phyloP scores from a whole-genome alignment of 2,888 invertebrate genomes.

The Cybosia mesomella region DNA sequence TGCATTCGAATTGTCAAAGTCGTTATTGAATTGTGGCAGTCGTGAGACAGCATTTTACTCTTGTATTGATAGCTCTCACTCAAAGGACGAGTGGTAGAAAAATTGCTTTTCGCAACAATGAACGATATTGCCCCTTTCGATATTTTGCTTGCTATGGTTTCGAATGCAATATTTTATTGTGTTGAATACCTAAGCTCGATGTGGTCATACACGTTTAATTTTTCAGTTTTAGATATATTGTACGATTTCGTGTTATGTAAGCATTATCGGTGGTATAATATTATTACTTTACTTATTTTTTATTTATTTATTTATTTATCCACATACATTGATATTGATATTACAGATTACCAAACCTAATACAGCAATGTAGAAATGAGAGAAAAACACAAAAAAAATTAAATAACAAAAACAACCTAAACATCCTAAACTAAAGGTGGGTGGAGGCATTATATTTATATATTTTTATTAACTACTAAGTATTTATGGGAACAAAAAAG shows the following conservation, averaged over 20 bases:
- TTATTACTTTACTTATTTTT: too few species aligned
- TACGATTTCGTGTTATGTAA: not conserved
- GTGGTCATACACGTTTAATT: not conserved
- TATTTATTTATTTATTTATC: too few species aligned
- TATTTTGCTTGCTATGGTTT: slow-evolving; percentile 35
- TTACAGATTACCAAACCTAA: too few species aligned
- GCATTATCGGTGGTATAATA: not conserved
- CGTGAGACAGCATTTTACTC: slow-evolving; percentile 62
- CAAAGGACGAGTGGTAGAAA: slow-evolving; percentile 55
- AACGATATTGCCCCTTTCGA: slow-evolving; percentile 49
- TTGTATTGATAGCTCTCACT: slow-evolving; percentile 60
- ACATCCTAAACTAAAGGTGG: too few species aligned
- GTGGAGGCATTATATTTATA: too few species aligned
- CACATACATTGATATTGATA: too few species aligned
- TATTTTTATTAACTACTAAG: too few species aligned
- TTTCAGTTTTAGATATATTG: not conserved
- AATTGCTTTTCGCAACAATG: slow-evolving; percentile 69
- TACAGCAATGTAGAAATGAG: too few species aligned
- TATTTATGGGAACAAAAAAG: too few species aligned
- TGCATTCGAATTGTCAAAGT: slow-evolving; percentile 59
- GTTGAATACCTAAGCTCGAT: not conserved
- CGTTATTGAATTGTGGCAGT: slow-evolving; percentile 77
- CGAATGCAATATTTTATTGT: slow-evolving; percentile 41
- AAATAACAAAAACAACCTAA: too few species aligned
- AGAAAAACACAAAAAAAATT: too few species aligned